Base-by-base conservation (phyloP, 2,113 vertebrate genomes). In the Neoarius graeffei region DNA sequence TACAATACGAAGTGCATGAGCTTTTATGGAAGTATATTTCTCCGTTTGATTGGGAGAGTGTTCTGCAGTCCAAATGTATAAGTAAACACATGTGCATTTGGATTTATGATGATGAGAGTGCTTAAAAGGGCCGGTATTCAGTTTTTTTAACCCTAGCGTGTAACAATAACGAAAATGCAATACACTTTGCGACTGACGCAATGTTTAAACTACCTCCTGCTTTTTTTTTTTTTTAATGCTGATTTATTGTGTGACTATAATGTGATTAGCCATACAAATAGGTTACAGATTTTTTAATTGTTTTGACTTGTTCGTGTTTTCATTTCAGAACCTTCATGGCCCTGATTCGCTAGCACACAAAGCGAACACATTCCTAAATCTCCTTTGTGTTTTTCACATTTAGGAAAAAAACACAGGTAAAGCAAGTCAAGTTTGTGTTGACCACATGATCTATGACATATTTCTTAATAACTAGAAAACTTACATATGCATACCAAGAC, bases 61-160 rank as follows among this genome's bases (percentile, higher is more conserved):
- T 94, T 95, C 94, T 95, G 92, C 93, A 94, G 94, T 95, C 94
- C 91, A 93, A 91, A 92, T 88, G 85, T 90, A 91, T 54, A 91
- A 89, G 90, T 90, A 91, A 89, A 92, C 81, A 83, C 67, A 88
- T 85, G 84, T 80, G 83, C 88, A 89, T 66, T 90, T 88, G 90
- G 42, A 90, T 79, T 91, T 76, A 89, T 90, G 87, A 88, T 89
- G 48, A 81, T 79, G 88, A 81, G 90, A 89, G 90, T 90, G 89
- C 87, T 92, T 88, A 84, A 80, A 81, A 56, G n/a, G 11, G 57
- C 15, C 8, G 77, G 54, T 57, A 62, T 59, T 35, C 35, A 10
- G 54, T 67, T 23, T 91, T 89, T 92, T 91, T n/a, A n/a, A 13
- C 54, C 60, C 77, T 84, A 79, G 25, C 60, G 23, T 93, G 80